Evolutionary conservation across 2,113 vertebrate genomes (phyloP).

Genomic region (Pterocles burchelli): DNA sequence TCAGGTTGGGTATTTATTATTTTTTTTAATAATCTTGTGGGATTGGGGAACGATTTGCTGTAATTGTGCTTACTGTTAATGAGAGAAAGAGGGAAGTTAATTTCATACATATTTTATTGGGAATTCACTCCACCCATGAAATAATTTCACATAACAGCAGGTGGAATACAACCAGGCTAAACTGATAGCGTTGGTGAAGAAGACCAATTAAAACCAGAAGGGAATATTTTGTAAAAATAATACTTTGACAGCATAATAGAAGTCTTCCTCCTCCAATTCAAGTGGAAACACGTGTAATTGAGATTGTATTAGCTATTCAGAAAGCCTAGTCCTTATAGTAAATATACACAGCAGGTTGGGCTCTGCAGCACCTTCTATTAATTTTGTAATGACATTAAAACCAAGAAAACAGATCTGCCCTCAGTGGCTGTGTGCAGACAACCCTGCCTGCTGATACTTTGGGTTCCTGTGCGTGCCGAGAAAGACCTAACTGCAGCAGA

Average conservation of each 20-base stretch:
- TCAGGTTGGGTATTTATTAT: not conserved
- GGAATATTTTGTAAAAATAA: not conserved
- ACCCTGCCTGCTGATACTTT: not conserved
- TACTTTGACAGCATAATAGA: not conserved
- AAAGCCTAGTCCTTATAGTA: not conserved
- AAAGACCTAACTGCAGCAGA: not conserved
- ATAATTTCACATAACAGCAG: conserved; percentile 2
- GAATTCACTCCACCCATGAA: conserved; percentile 7
- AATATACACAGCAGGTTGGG: not conserved
- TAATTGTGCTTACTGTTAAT: conserved; percentile 29
- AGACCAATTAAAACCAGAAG: not conserved
- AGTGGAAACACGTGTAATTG: not conserved
- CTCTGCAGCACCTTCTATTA: not conserved
- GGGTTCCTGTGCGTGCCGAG: not conserved
- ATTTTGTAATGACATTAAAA: not conserved
- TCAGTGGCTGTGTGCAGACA: not conserved
- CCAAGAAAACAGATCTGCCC: not conserved
- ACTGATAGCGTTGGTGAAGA: not conserved
- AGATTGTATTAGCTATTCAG: not conserved
- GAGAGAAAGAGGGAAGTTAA: conserved; percentile 5
- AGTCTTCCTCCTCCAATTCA: not conserved
- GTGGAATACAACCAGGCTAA: not conserved
- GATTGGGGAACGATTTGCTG: not conserved
- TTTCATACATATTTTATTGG: conserved; percentile 21
- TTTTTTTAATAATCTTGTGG: not conserved